These are phyloP conservation scores for Brenthis ino DNA, from an alignment of 2,888 invertebrate species.

Conservation along the genomic window DNA sequence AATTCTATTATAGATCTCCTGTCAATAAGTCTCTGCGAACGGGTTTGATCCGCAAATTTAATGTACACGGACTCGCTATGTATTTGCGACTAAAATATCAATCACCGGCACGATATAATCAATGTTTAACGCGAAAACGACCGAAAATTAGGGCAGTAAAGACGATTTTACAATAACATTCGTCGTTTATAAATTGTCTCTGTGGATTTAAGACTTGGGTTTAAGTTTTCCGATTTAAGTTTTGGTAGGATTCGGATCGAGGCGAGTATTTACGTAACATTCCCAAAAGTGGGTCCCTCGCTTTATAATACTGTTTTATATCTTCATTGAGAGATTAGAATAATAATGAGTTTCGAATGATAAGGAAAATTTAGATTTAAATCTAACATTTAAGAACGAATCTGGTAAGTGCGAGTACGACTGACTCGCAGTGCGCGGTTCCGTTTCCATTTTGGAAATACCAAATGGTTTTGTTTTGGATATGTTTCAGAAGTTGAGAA, in stretches of 20 bases:
- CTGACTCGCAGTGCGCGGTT: background rate
- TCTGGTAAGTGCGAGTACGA: too few relatives aligned
- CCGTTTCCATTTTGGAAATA: too few relatives aligned
- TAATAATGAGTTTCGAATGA: constrained; percentile 1
- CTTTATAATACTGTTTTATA: constrained; percentile 6
- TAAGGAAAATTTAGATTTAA: background rate
- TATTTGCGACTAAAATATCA: constrained; percentile 43
- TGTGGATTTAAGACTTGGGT: constrained; percentile 31
- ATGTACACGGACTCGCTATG: constrained; percentile 39
- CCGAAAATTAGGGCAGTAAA: constrained; percentile 14
- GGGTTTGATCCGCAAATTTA: constrained; percentile 45
- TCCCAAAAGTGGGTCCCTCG: constrained; percentile 1
- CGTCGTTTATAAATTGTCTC: constrained; percentile 29
- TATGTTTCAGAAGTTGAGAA: too few relatives aligned
- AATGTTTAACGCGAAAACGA: constrained; percentile 19
- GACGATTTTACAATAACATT: constrained; percentile 25
- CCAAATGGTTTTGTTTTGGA: too few relatives aligned
- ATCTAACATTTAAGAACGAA: background rate
- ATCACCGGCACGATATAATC: constrained; percentile 26
- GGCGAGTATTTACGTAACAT: constrained; percentile 19
- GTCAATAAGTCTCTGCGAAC: constrained; percentile 44
- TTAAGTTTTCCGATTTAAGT: constrained; percentile 40
- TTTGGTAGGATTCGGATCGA: constrained; percentile 30
- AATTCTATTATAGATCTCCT: constrained; percentile 41
- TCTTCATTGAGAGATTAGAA: background rate